A percentile compares a stretch with the other conserved stretches of the same genome.
These are phyloP conservation scores for Enteromius trimaculatus DNA, from an alignment of 2,797 vertebrate species.

Conservation along the genomic window DNA sequence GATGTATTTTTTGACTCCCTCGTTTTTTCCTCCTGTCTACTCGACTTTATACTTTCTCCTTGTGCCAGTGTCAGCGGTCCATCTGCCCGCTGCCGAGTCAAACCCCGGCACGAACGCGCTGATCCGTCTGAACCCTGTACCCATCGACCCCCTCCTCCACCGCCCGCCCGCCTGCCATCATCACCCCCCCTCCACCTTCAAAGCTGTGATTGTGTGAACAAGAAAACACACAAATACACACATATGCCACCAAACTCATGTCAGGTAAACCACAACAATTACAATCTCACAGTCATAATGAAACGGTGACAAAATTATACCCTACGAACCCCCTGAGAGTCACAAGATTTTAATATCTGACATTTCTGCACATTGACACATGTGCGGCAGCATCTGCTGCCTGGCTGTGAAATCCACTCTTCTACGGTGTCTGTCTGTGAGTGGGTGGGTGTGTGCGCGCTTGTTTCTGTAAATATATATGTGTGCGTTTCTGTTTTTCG, in stretches of 20 bases:
- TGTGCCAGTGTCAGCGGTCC: constrained; percentile 74
- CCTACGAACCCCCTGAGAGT: constrained; percentile 27
- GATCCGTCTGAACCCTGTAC: constrained; percentile 55
- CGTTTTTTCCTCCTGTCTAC: constrained; percentile 71
- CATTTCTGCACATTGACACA: constrained; percentile 45
- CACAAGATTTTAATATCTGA: constrained; percentile 47
- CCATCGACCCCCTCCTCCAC: constrained; percentile 15
- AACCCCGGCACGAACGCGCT: constrained; percentile 26
- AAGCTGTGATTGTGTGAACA: constrained; percentile 32
- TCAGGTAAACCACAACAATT: constrained; percentile 51
- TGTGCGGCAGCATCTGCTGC: constrained; percentile 48
- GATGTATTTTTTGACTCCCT: constrained; percentile 72
- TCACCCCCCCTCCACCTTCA: constrained; percentile 14
- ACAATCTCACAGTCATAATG: constrained; percentile 48
- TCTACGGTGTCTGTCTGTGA: constrained; percentile 22
- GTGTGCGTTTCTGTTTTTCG: not conserved
- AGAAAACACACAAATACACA: constrained; percentile 46
- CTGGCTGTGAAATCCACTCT: constrained; percentile 40
- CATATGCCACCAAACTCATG: constrained; percentile 20
- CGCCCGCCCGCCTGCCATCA: constrained; percentile 18
- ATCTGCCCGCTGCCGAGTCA: constrained; percentile 67
- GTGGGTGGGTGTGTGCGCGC: not conserved
- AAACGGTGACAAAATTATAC: constrained; percentile 47
- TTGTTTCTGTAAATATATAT: constrained; percentile 28
- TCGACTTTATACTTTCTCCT: constrained; percentile 80